phyloP scores from a whole-genome alignment of 1,140 invertebrate species.

The Nebria ingens region DNA sequence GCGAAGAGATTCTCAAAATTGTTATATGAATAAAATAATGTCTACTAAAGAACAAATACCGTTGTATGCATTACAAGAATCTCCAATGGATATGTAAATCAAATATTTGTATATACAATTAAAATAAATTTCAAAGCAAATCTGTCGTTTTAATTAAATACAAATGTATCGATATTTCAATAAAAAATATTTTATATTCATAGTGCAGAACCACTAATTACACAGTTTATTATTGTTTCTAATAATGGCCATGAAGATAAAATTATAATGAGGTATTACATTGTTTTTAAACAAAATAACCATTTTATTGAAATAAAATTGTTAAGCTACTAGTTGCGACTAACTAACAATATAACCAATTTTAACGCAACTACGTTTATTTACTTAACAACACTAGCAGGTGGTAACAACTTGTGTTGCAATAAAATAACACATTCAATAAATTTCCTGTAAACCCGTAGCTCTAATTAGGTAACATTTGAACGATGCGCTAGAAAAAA shows the following conservation, averaged over 20 bases:
- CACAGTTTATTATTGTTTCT: too few relatives aligned
- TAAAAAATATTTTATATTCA: too few relatives aligned
- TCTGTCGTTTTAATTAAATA: too few relatives aligned
- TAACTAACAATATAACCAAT: slow-evolving; percentile 20
- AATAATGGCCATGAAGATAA: too few relatives aligned
- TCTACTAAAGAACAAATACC: slow-evolving; percentile 10
- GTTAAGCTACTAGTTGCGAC: slow-evolving; percentile 16
- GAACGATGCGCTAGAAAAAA: slow-evolving; percentile 25
- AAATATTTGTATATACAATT: slow-evolving; percentile 15
- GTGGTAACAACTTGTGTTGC: slow-evolving; percentile 11
- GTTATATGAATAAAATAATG: slow-evolving; percentile 25
- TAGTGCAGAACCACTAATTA: too few relatives aligned
- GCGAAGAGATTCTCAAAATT: slow-evolving; percentile 25
- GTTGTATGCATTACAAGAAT: slow-evolving; percentile 3
- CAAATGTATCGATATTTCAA: too few relatives aligned
- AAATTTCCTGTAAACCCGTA: slow-evolving; percentile 6
- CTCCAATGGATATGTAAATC: slow-evolving; percentile 5
- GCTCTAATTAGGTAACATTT: slow-evolving; percentile 21
- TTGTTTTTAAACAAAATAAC: slow-evolving; percentile 10
- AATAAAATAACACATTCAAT: slow-evolving; percentile 10
- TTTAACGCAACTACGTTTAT: slow-evolving; percentile 17
- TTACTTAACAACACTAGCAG: slow-evolving; percentile 16
- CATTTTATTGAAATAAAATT: slow-evolving; percentile 18
- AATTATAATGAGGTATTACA: neutral
- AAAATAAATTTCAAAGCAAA: slow-evolving; percentile 1